Evolutionary conservation across 1,140 invertebrate species (phyloP), one percentile per base, ranked within the genome.

Genomic region (Drosophila trapezifrons): DNA sequence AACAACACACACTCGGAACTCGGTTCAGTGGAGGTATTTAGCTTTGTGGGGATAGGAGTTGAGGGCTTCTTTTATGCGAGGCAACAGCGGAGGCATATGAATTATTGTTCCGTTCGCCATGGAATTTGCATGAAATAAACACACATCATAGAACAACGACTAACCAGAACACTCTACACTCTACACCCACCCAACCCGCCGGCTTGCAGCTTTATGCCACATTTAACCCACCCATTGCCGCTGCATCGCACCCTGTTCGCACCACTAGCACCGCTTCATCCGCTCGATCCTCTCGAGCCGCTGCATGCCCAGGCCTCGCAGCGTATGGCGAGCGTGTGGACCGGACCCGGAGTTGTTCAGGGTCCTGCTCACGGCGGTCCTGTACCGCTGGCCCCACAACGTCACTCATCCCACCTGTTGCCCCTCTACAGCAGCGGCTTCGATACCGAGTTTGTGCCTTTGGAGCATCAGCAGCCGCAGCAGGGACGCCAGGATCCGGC

Each of bases 161-260:
- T 82, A 82, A 86, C 70, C 51, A 43, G 63, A 58, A 47, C 60
- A 76, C 75, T 70, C 25, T 58, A 47, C 60, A 76, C 75, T 70
- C 25, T 58, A 65, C 65, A 46, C 49, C 52, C 18, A 20, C 25
- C 60, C n/a, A n/a, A 12, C 38, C 10, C 25, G 32, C 54, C 38
- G 49, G 51, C 29, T 49, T 66, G 43, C 69, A 89, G 84, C 85
- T 90, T 89, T 70, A 90, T 90, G 80, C 85, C 80, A 85, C 84
- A 84, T 49, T 60, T 89, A 89, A 89, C 84, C 83, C 85, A 82
- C 40, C 85, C 85, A 81, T 81, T 73, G 66, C 84, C 85, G 80
- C 57, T 85, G 75, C 84, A 84, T 70, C 84, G 80, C 71, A 90
- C 78, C 20, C 66, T 85, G 47, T 81, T 81, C 42, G 74, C 82